Conservation (phyloP, 2,113 vertebrate species). For the Rhynchopsitta pachyrhyncha region DNA sequence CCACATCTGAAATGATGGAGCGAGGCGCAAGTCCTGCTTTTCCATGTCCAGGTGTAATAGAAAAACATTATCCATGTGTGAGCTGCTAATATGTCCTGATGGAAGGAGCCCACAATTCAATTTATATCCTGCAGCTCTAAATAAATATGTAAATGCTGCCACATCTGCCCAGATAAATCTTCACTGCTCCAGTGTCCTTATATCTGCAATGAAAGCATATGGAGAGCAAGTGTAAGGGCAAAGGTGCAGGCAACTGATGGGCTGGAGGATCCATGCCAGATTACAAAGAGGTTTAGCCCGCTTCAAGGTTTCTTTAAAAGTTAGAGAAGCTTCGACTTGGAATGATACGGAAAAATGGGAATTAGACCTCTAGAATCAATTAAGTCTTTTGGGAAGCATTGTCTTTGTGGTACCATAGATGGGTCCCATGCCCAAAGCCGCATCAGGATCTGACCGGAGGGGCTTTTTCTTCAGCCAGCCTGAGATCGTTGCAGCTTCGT, state of each 20-base stretch:
- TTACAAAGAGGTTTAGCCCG: neutral
- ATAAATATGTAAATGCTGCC: neutral
- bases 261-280: neutral
- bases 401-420: fast-evolving
- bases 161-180: neutral
- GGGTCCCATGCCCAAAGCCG: neutral
- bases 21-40: neutral
- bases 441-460: neutral
- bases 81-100: neutral
- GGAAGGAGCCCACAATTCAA: neutral
- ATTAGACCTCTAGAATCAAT: neutral
- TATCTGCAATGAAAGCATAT: neutral
- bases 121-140: neutral
- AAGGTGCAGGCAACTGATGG: neutral
- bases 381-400: neutral
- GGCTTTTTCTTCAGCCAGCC: neutral
- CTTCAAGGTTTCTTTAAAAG: neutral
- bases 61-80: constrained; percentile 8
- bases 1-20: neutral
- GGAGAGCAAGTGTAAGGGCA: neutral
- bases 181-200: neutral
- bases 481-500: constrained; percentile 2
- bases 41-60: neutral
- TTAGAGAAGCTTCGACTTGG: neutral
- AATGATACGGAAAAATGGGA: neutral